phyloP scores from a whole-genome alignment of 1,140 invertebrate species.

The Chymomyza costata region DNA sequence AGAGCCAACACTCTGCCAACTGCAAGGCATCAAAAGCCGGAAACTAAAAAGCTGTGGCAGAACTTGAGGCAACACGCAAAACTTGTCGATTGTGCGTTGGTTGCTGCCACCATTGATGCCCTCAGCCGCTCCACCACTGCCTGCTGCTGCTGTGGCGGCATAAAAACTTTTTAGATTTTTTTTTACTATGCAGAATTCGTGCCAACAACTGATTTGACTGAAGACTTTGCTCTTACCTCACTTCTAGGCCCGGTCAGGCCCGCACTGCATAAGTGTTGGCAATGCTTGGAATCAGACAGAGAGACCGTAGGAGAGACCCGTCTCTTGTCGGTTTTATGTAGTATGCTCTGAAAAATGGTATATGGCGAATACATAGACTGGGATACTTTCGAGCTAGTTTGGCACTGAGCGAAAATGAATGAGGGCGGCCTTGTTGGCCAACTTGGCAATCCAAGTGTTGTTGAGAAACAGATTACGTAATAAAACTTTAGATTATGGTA shows the following conservation, averaged over 20 bases:
- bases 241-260: slow-evolving; percentile 11
- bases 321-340: slow-evolving; percentile 28
- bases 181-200: slow-evolving; percentile 48
- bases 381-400: slow-evolving; percentile 37
- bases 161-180: slow-evolving; percentile 53
- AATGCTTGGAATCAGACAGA: slow-evolving; percentile 10
- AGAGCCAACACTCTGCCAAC: slow-evolving; percentile 32
- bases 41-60: slow-evolving; percentile 67
- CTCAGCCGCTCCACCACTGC: too few species aligned
- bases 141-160: slow-evolving; percentile 29
- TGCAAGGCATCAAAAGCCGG: slow-evolving; percentile 63
- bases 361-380: too few species aligned
- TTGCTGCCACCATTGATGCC: neutral
- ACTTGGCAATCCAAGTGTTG: too few species aligned
- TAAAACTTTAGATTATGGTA: too few species aligned
- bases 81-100: slow-evolving; percentile 63
- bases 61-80: slow-evolving; percentile 64
- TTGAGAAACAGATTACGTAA: too few species aligned
- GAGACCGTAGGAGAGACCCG: too few species aligned
- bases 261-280: slow-evolving; percentile 18
- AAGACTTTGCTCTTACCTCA: slow-evolving; percentile 46
- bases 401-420: slow-evolving; percentile 23
- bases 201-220: slow-evolving; percentile 67
- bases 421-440: too few species aligned
- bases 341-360: too few species aligned